Evolutionary conservation across 2,113 vertebrate genomes (phyloP).

Genomic region (Microtus ochrogaster): DNA sequence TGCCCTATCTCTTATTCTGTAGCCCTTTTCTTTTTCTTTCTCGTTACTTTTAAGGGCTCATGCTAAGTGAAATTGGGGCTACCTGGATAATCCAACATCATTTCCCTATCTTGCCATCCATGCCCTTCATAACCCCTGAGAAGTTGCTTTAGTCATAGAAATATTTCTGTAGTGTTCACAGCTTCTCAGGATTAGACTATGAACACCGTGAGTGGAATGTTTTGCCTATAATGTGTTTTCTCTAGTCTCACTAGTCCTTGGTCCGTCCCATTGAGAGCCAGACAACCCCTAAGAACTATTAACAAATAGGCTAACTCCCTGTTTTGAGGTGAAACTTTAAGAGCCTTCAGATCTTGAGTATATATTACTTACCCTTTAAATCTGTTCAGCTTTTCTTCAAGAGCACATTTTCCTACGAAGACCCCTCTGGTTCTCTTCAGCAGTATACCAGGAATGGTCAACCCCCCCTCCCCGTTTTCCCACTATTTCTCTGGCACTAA

Average conservation of each 20-base stretch:
- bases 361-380: slow-evolving; percentile 47
- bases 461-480: neutral
- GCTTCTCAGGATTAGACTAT: slow-evolving; percentile 33
- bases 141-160: neutral
- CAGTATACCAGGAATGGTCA: neutral
- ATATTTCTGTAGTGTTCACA: neutral
- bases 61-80: slow-evolving; percentile 29
- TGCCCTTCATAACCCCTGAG: slow-evolving; percentile 19
- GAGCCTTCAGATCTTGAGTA: neutral
- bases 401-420: slow-evolving; percentile 39
- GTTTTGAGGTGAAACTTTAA: slow-evolving; percentile 38
- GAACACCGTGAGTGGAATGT: neutral
- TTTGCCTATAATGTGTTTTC: neutral
- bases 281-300: neutral
- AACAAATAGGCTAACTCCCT: slow-evolving; percentile 39
- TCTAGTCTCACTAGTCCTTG: neutral
- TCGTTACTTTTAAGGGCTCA: slow-evolving; percentile 39
- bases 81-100: neutral
- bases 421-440: slow-evolving; percentile 14
- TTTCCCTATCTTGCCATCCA: slow-evolving; percentile 32
- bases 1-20: neutral
- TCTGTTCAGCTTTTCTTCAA: slow-evolving; percentile 41
- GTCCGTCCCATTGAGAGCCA: slow-evolving; percentile 3
- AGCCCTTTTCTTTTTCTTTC: neutral
- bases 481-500: slow-evolving; percentile 33